phyloP scores from a whole-genome alignment of 2,797 vertebrate species.

The Petrocephalus schoutedeni region DNA sequence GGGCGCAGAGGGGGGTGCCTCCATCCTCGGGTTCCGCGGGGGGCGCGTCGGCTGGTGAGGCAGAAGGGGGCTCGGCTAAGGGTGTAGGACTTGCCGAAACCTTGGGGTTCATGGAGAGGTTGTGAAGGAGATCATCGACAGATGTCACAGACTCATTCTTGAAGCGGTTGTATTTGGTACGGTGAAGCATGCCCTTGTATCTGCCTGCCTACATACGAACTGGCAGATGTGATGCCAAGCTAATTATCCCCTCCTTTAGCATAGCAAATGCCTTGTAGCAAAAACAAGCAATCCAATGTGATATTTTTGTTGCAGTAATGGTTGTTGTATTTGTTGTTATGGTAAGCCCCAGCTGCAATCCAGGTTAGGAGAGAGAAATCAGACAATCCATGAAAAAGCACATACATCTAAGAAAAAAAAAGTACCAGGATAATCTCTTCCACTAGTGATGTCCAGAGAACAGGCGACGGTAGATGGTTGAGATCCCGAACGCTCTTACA shows the following conservation, averaged over 20 bases:
- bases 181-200: slow-evolving; percentile 99
- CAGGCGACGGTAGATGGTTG: slow-evolving; percentile 63
- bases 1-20: slow-evolving; percentile 86
- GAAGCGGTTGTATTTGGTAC: slow-evolving; percentile 99
- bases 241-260: slow-evolving; percentile 76
- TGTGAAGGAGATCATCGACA: slow-evolving; percentile 94
- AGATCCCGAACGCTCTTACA: slow-evolving; percentile 69
- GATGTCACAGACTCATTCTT: slow-evolving; percentile 99
- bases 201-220: slow-evolving; percentile 80
- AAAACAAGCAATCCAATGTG: slow-evolving; percentile 56
- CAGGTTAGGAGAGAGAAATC: slow-evolving; percentile 49
- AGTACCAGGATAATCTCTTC: slow-evolving; percentile 39
- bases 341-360: slow-evolving; percentile 56
- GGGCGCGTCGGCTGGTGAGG: slow-evolving; percentile 73
- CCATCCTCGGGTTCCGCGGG: slow-evolving; percentile 86
- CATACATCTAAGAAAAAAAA: slow-evolving; percentile 39
- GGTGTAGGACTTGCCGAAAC: slow-evolving; percentile 77
- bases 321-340: slow-evolving; percentile 39
- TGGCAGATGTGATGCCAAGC: slow-evolving; percentile 77
- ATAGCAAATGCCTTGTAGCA: slow-evolving; percentile 75
- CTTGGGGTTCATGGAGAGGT: slow-evolving; percentile 93
- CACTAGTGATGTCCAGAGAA: slow-evolving; percentile 47
- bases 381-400: slow-evolving; percentile 59
- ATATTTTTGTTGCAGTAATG: slow-evolving; percentile 42
- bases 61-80: slow-evolving; percentile 74